Evolutionary conservation across 2,113 vertebrate genomes (phyloP).

Genomic region (Hemicordylus capensis): DNA sequence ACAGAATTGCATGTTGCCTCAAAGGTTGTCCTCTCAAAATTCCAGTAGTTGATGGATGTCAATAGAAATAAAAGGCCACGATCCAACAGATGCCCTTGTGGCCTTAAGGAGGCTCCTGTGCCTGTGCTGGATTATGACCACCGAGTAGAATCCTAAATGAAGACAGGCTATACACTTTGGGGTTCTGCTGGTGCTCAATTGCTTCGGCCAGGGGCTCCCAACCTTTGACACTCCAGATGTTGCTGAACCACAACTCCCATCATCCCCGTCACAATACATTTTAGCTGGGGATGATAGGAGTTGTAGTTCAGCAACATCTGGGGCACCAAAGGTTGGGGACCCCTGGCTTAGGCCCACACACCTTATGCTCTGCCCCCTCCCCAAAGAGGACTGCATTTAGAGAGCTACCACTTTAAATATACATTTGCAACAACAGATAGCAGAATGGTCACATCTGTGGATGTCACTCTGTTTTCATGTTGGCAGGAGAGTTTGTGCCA

Average conservation of each 20-base stretch:
- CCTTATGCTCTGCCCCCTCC: neutral
- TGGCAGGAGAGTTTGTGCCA: conserved; percentile 31
- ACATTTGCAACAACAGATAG: conserved; percentile 22
- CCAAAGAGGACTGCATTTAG: conserved; percentile 6
- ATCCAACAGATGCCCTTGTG: neutral
- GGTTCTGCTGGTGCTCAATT: neutral
- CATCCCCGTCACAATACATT: no score
- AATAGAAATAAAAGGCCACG: conserved; percentile 42
- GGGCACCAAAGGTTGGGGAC: no score
- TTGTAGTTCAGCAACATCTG: no score
- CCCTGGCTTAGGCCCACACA: no score
- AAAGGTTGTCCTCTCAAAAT: conserved; percentile 15
- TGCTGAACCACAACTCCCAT: no score
- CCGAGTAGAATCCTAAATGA: neutral
- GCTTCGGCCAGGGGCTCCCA: no score
- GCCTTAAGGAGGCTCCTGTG: neutral
- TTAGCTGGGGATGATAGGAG: no score
- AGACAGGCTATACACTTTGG: neutral
- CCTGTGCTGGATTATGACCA: neutral
- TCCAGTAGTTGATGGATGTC: conserved; percentile 15
- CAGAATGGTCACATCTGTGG: conserved; percentile 29
- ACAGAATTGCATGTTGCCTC: conserved; percentile 42
- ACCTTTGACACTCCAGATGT: no score
- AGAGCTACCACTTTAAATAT: conserved; percentile 8
- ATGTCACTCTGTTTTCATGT: conserved; percentile 20